Conservation (phyloP, 2,888 invertebrate species). For the Volucella inanis region DNA sequence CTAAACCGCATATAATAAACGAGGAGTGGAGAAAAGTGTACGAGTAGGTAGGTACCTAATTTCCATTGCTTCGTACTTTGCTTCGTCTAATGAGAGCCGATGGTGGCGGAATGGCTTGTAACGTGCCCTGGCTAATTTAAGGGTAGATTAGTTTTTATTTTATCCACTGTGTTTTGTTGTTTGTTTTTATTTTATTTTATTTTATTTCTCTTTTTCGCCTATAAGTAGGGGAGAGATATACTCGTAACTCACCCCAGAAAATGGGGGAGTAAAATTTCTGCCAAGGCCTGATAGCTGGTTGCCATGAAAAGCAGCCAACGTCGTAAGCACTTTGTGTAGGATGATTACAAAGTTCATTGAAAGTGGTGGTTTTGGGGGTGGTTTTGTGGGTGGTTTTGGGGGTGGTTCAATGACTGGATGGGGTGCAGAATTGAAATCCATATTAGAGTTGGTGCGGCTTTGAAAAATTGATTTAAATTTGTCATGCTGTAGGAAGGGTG, state of each 20-base stretch:
- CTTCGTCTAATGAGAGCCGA: conserved; percentile 44
- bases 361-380: conserved; percentile 10
- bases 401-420: neutral
- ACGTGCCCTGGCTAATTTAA: conserved; percentile 64
- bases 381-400: neutral
- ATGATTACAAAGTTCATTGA: conserved; percentile 57
- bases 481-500: conserved; percentile 28
- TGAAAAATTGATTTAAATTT: conserved; percentile 65
- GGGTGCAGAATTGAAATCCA: neutral
- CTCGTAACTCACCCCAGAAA: conserved; percentile 3
- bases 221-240: conserved; percentile 1
- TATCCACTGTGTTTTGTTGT: conserved; percentile 18
- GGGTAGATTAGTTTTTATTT: conserved; percentile 63
- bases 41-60: conserved; percentile 29
- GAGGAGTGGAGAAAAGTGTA: conserved; percentile 27
- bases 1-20: conserved; percentile 65
- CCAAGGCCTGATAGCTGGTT: neutral
- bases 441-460: conserved; percentile 26
- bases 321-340: conserved; percentile 9
- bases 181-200: neutral
- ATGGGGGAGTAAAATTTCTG: conserved; percentile 24
- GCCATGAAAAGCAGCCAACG: neutral
- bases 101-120: conserved; percentile 35
- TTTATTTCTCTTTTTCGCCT: neutral
- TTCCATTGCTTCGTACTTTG: conserved; percentile 46